These are phyloP conservation scores for Falco berigora DNA, from an alignment of 2,797 vertebrate species.

Conservation along the genomic window DNA sequence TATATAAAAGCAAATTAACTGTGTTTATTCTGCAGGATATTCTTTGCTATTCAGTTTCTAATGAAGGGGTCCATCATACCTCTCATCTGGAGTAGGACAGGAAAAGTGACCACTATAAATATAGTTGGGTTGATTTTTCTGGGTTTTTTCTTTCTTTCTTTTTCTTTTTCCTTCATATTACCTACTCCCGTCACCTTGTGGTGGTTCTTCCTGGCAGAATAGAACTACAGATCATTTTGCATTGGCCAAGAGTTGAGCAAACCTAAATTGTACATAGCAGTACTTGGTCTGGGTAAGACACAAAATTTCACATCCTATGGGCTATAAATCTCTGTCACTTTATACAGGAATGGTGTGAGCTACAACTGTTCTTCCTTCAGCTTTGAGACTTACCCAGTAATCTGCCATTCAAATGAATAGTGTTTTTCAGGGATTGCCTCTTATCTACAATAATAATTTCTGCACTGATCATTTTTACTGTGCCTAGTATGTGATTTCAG, in stretches of 20 bases:
- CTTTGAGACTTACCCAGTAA: background rate
- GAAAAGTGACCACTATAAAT: background rate
- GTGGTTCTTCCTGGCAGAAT: background rate
- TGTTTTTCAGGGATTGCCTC: background rate
- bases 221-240: background rate
- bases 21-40: background rate
- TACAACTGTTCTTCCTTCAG: background rate
- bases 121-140: background rate
- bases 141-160: background rate
- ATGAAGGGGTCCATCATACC: background rate
- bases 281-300: background rate
- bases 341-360: background rate
- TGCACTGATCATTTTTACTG: constrained; percentile 1
- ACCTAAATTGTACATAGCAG: background rate
- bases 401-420: constrained; percentile 14
- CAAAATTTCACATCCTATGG: background rate
- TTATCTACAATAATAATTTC: background rate
- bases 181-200: background rate
- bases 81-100: background rate
- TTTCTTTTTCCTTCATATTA: background rate
- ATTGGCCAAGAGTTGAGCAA: background rate
- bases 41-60: background rate
- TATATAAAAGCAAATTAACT: background rate
- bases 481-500: background rate
- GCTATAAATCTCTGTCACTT: background rate